A percentile compares a stretch with the other conserved stretches of the same genome.
These are phyloP conservation scores for Psephotus haematonotus DNA, from an alignment of 2,113 vertebrate genomes.

Conservation along the genomic window DNA sequence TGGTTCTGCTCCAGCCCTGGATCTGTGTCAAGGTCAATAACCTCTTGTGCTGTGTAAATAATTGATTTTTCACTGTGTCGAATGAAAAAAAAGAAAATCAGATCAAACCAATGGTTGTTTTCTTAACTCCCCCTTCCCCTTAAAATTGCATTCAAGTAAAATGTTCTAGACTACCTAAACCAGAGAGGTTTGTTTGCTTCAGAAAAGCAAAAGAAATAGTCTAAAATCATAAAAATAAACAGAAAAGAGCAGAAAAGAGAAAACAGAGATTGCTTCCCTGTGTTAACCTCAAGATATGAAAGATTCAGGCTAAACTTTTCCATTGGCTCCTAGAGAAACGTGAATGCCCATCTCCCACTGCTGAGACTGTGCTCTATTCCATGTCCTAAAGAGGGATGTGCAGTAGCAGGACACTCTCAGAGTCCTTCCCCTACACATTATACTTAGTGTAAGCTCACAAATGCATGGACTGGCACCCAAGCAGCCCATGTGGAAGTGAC, in stretches of 20 bases:
- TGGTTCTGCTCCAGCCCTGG: background rate
- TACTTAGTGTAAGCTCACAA: background rate
- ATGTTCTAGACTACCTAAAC: background rate
- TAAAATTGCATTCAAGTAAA: background rate
- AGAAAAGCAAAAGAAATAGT: background rate
- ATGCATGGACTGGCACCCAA: background rate
- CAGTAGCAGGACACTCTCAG: background rate
- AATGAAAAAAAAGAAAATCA: background rate
- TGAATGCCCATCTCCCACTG: background rate
- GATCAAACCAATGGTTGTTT: background rate
- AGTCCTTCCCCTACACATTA: background rate
- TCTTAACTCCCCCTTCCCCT: background rate
- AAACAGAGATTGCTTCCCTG: background rate
- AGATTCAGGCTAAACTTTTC: background rate
- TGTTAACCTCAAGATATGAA: background rate
- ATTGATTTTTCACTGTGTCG: conserved; percentile 27
- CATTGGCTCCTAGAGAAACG: background rate
- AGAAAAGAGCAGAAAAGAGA: background rate
- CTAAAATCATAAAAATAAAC: background rate
- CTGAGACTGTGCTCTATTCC: background rate
- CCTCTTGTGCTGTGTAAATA: conserved; percentile 8
- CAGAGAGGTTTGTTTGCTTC: background rate
- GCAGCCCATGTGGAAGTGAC: background rate
- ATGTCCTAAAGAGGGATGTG: background rate
- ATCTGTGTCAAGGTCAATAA: conserved; percentile 9